phyloP scores from a whole-genome alignment of 1,140 invertebrate genomes.

The Phocides pigmalion region DNA sequence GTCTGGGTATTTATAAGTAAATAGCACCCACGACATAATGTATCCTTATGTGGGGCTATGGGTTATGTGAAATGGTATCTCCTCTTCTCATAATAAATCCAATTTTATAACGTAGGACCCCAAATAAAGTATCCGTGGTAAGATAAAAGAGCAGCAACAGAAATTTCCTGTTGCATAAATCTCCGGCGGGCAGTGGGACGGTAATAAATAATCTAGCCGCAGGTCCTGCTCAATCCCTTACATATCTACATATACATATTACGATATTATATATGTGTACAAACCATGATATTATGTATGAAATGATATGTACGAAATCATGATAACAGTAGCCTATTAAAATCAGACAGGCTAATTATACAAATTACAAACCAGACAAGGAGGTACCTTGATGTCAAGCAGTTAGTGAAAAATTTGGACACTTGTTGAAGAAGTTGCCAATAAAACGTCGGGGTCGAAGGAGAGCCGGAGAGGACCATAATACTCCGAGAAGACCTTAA shows the following conservation, averaged over 20 bases:
- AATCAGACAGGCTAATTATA: too few species aligned
- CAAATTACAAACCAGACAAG: too few species aligned
- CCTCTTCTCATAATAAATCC: constrained; percentile 7
- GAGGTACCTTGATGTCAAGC: too few species aligned
- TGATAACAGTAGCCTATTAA: too few species aligned
- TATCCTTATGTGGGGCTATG: not conserved
- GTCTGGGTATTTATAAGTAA: too few species aligned
- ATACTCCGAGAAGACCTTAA: too few species aligned
- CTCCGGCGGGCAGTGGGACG: constrained; percentile 64
- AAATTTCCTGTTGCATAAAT: constrained; percentile 66
- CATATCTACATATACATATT: constrained; percentile 1
- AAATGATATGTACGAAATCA: too few species aligned
- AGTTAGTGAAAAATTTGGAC: too few species aligned
- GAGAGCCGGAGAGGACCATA: too few species aligned
- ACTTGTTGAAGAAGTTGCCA: too few species aligned
- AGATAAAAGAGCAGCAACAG: constrained; percentile 27
- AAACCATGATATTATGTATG: constrained; percentile 12
- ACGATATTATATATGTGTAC: not conserved
- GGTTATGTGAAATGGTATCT: not conserved
- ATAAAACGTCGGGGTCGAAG: too few species aligned
- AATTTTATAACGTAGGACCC: constrained; percentile 11
- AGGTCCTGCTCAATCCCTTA: constrained; percentile 32
- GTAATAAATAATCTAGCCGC: constrained; percentile 65
- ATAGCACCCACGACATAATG: too few species aligned
- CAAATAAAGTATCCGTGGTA: constrained; percentile 21